These are phyloP conservation scores for Electrophaes corylata DNA, from an alignment of 2,888 invertebrate genomes.

Conservation along the genomic window DNA sequence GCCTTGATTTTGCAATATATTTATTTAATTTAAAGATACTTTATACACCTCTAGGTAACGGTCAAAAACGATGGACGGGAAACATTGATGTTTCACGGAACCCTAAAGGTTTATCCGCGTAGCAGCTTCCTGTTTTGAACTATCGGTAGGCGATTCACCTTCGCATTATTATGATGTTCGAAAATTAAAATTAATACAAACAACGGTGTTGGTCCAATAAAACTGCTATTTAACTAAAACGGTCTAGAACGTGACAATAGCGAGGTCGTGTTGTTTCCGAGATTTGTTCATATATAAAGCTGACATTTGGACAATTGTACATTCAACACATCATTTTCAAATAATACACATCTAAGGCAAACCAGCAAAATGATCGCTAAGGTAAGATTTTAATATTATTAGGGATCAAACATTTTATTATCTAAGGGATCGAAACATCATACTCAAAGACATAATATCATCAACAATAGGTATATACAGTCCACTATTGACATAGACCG, in stretches of 20 bases:
- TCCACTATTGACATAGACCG: too few species aligned
- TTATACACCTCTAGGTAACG: too few species aligned
- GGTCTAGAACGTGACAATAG: constrained; percentile 58
- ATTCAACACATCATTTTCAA: constrained; percentile 52
- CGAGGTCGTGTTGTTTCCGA: constrained; percentile 61
- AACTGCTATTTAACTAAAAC: constrained; percentile 44
- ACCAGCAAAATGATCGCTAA: constrained; percentile 64
- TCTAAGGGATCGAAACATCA: too few species aligned
- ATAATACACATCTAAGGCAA: constrained; percentile 38
- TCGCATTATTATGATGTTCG: constrained; percentile 45
- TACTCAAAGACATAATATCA: too few species aligned
- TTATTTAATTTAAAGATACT: too few species aligned
- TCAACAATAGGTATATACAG: too few species aligned
- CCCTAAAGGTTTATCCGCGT: constrained; percentile 28
- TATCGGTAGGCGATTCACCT: constrained; percentile 46
- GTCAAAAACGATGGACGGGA: too few species aligned
- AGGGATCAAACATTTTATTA: not conserved
- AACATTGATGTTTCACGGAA: too few species aligned
- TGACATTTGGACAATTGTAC: constrained; percentile 52
- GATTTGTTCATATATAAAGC: constrained; percentile 64
- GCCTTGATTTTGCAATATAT: too few species aligned
- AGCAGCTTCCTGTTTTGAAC: constrained; percentile 35
- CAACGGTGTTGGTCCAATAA: constrained; percentile 50
- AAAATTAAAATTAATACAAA: constrained; percentile 49
- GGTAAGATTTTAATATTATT: constrained; percentile 45